These are phyloP conservation scores for Lophochroa leadbeateri DNA, from an alignment of 2,113 vertebrate genomes.

Conservation along the genomic window DNA sequence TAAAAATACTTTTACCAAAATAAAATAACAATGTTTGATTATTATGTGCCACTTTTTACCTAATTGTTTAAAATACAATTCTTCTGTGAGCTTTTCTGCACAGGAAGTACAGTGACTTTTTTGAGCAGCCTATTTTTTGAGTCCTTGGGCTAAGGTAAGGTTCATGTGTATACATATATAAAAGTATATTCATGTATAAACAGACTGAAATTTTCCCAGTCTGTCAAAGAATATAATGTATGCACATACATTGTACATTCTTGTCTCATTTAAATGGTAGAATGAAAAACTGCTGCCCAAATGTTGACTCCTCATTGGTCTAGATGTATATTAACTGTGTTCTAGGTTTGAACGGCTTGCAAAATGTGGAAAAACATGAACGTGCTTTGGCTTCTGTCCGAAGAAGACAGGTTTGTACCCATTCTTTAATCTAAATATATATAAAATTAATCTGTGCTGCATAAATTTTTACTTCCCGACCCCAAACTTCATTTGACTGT, in stretches of 20 bases:
- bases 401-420: conserved; percentile 57
- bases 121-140: neutral
- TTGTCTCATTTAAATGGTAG: neutral
- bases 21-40: neutral
- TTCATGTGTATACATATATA: neutral
- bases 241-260: neutral
- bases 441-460: neutral
- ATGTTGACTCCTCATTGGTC: neutral
- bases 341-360: conserved; percentile 8
- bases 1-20: neutral
- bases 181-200: neutral
- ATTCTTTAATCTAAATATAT: neutral
- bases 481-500: neutral
- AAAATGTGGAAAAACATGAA: neutral
- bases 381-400: neutral
- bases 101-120: neutral
- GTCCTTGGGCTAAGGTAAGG: neutral
- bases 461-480: neutral
- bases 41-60: neutral
- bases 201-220: neutral
- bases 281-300: neutral
- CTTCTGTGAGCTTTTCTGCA: neutral
- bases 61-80: neutral
- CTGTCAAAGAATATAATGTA: neutral
- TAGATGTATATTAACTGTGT: neutral